A percentile compares a stretch with the other conserved stretches of the same genome.
Evolutionary conservation across 2,113 vertebrate genomes (phyloP).

Genomic region (Chiloscyllium plagiosum): DNA sequence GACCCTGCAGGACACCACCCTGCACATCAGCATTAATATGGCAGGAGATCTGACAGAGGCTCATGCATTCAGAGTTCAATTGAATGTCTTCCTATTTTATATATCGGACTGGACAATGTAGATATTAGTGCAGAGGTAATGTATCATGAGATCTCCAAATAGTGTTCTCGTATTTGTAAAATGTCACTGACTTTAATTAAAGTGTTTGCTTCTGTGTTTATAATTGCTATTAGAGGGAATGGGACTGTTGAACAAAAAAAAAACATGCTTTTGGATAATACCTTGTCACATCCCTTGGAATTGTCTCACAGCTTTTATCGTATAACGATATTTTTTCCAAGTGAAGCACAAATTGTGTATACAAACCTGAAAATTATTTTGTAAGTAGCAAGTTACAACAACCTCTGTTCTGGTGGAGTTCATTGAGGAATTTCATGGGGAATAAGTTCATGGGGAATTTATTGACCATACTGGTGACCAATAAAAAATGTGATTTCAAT

Average conservation of each 20-base stretch:
- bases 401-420: neutral
- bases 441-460: no score
- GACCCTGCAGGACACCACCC: conserved; percentile 69
- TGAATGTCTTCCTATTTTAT: neutral
- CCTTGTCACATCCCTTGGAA: neutral
- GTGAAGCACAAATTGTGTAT: neutral
- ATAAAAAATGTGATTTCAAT: neutral
- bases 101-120: neutral
- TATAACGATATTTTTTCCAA: neutral
- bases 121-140: neutral
- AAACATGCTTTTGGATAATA: neutral
- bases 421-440: no score
- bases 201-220: neutral
- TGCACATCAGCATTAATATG: conserved; percentile 39
- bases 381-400: neutral
- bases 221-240: neutral
- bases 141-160: neutral
- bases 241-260: neutral
- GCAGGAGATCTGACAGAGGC: conserved; percentile 25
- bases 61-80: conserved; percentile 27
- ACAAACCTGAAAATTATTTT: neutral
- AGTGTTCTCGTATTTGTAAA: neutral
- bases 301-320: neutral
- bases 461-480: neutral
- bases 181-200: neutral